Percentiles rank a stretch among this genome's conserved stretches.
Evolutionary conservation across 2,113 vertebrate species (phyloP).

Genomic region (Lophochroa leadbeateri): DNA sequence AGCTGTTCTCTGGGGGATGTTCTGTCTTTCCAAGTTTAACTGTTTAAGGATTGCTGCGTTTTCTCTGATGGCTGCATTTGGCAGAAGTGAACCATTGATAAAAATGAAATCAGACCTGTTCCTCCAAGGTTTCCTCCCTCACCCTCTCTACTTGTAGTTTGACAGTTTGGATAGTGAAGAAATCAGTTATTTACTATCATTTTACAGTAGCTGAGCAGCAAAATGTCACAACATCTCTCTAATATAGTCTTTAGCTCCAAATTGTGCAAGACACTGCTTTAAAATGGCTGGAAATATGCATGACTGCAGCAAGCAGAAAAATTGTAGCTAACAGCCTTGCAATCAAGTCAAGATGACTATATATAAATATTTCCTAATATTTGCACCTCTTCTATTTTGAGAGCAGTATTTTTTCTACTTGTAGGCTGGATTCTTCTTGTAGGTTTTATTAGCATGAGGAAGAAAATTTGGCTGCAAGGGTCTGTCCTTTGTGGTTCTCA

Average conservation of each 20-base stretch:
- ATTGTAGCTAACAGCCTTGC: background rate
- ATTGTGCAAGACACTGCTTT: background rate
- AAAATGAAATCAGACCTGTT: background rate
- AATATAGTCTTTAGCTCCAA: background rate
- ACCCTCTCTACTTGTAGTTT: background rate
- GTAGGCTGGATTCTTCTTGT: background rate
- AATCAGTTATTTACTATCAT: background rate
- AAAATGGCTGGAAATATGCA: background rate
- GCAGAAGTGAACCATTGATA: background rate
- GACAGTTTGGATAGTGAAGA: background rate
- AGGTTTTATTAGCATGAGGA: background rate
- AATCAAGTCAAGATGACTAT: background rate
- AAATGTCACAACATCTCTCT: background rate
- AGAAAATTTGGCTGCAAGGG: background rate
- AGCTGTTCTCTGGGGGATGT: background rate
- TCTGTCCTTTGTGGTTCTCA: background rate
- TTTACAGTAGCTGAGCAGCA: background rate
- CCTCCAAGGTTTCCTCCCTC: background rate
- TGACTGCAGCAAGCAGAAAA: background rate
- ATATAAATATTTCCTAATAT: background rate
- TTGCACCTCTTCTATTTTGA: background rate
- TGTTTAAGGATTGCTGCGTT: background rate
- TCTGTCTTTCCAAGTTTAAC: background rate
- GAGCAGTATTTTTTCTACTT: background rate
- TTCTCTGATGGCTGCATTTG: background rate